phyloP scores from a whole-genome alignment of 2,888 invertebrate genomes.

The Sarcophaga subvicina region DNA sequence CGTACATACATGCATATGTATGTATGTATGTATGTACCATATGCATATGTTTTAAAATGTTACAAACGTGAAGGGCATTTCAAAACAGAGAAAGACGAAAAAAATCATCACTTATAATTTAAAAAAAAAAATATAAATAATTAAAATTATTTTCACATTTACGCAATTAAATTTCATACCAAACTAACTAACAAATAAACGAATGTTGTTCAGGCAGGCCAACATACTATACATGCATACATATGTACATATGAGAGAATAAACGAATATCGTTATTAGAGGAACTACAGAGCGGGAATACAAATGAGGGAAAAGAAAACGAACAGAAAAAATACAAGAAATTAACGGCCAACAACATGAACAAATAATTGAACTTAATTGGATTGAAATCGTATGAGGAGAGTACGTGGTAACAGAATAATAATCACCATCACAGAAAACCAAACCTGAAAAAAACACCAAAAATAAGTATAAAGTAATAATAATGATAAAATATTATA shows the following conservation, averaged over 20 bases:
- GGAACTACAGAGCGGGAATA: constrained; percentile 47
- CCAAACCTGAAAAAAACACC: neutral
- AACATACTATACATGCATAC: neutral
- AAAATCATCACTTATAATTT: constrained; percentile 48
- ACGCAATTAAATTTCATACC: constrained; percentile 62
- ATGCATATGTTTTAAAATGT: constrained; percentile 24
- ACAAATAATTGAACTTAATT: constrained; percentile 61
- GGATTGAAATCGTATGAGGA: constrained; percentile 48
- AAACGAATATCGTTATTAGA: constrained; percentile 20
- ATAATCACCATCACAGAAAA: neutral
- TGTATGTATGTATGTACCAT: neutral
- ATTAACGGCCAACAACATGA: constrained; percentile 49
- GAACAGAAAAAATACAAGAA: constrained; percentile 34
- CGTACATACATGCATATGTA: too few relatives aligned
- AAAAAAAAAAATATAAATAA: constrained; percentile 26
- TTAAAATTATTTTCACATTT: constrained; percentile 65
- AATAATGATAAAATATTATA: neutral
- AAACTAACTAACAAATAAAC: constrained; percentile 11
- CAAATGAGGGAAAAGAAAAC: constrained; percentile 46
- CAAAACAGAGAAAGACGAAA: constrained; percentile 21
- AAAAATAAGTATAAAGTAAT: neutral
- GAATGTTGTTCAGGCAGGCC: neutral
- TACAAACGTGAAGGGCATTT: constrained; percentile 32
- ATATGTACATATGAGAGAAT: neutral
- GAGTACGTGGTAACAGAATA: constrained; percentile 48